Base-by-base conservation (phyloP, 2,113 vertebrate genomes). In the Nesoenas mayeri region DNA sequence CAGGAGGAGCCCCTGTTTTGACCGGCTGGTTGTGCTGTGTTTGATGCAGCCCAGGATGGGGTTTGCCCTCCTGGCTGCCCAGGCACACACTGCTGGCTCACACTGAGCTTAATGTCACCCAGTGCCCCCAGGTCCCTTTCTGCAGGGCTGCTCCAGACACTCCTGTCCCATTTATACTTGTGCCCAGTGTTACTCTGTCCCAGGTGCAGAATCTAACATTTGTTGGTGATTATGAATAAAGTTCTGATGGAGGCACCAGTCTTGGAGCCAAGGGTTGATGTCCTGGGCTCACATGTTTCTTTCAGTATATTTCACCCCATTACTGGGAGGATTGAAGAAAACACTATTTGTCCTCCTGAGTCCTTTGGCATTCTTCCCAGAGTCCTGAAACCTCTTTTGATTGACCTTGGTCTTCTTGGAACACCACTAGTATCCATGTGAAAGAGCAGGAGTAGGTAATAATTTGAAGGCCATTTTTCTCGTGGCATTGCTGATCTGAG, bases 11-110 rank as follows among this genome's bases (percentile, higher is more conserved):
- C 1, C 4, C 24, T 64, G n/a, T 54, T 47, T n/a, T 72, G 25
- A 28, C 18, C 0, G 0, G 4, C 29, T 40, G 6, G 1, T 10
- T 32, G 6, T 12, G 3, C 19, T 28, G 40, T n/a, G 14, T 53
- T 64, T 71, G 84, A 40, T 6, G 20, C n/a, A 36, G 0, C 9
- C 6, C 5, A 61, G 38, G 36, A 18, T 58, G 75, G 0, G 3
- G 6, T 8, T 85, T 72, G 32, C 18, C 25, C 12, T 40, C 54
- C 5, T 31, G 42, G 44, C 50, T 73, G 53, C 20, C 17, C 60
- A 28, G 14, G 4, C 32, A 65, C 9, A 31, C 11, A 31, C 15
- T n/a, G 25, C 16, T 22, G n/a, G 7, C 21, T 32, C 17, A 3
- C 12, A 11, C 1, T 61, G 5, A 56, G 2, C 31, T 26, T 56